Evolutionary conservation across 2,888 invertebrate genomes (phyloP).

Genomic region (Epinotia nisella): DNA sequence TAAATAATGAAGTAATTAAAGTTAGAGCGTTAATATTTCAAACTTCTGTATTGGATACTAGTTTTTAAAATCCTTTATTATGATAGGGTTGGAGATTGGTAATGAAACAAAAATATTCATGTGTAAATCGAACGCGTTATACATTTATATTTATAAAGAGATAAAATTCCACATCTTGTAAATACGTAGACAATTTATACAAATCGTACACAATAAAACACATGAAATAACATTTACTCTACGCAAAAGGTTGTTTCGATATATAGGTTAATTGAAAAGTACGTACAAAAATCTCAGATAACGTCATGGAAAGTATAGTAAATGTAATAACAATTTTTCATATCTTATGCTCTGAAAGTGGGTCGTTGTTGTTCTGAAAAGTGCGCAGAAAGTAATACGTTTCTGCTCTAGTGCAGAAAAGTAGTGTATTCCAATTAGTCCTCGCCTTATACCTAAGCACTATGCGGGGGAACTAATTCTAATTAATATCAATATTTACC

Average conservation of each 20-base stretch:
- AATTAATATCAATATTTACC: no score
- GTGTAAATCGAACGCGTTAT: constrained; percentile 79
- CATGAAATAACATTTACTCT: constrained; percentile 61
- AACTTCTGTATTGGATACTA: neutral
- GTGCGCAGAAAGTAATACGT: no score
- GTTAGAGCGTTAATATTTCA: constrained; percentile 3
- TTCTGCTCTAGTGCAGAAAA: no score
- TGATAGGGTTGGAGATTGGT: neutral
- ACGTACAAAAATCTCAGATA: neutral
- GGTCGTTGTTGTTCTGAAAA: no score
- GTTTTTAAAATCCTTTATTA: neutral
- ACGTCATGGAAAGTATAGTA: neutral
- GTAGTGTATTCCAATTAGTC: no score
- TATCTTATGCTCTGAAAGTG: no score
- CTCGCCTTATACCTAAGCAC: no score
- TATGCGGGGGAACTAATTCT: no score
- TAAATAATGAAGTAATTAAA: constrained; percentile 4
- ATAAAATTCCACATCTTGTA: constrained; percentile 83
- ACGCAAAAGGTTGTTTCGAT: constrained; percentile 46
- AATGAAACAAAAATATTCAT: constrained; percentile 57
- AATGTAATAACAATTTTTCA: neutral
- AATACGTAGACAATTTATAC: constrained; percentile 77
- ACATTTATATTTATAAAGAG: constrained; percentile 82
- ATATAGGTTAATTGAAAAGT: neutral
- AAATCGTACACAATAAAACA: constrained; percentile 68